phyloP scores from a whole-genome alignment of 2,113 vertebrate species.

The Ptilonorhynchus violaceus region DNA sequence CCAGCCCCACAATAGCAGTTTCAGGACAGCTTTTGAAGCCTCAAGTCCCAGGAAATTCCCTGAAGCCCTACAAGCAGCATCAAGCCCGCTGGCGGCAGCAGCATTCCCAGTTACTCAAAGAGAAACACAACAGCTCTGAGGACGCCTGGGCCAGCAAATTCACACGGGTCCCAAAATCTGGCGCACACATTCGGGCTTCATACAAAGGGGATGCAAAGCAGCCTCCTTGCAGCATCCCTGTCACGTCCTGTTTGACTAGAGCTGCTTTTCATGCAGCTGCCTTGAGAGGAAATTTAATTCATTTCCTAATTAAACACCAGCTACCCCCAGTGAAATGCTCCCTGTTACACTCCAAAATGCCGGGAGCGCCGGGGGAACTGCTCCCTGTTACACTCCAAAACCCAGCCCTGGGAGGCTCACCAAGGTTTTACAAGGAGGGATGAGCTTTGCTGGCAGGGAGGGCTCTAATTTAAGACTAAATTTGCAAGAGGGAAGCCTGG shows the following conservation, averaged over 20 bases:
- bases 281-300: conserved; percentile 48
- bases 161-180: conserved; percentile 37
- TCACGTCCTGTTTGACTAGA: conserved; percentile 56
- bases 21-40: neutral
- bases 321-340: neutral
- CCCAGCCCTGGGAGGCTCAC: neutral
- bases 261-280: conserved; percentile 64
- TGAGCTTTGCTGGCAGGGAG: neutral
- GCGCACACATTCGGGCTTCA: neutral
- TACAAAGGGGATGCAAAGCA: conserved; percentile 65
- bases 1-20: neutral
- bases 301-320: conserved; percentile 28
- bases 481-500: neutral
- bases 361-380: neutral
- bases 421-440: neutral
- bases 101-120: neutral
- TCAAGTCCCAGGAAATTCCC: neutral
- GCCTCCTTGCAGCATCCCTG: conserved; percentile 43
- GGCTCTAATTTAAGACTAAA: neutral
- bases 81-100: neutral
- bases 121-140: neutral
- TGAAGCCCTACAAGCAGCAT: neutral
- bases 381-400: neutral
- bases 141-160: conserved; percentile 38
- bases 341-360: neutral